Base-by-base conservation (phyloP, 2,797 vertebrate genomes). In the Thalassophryne amazonica region DNA sequence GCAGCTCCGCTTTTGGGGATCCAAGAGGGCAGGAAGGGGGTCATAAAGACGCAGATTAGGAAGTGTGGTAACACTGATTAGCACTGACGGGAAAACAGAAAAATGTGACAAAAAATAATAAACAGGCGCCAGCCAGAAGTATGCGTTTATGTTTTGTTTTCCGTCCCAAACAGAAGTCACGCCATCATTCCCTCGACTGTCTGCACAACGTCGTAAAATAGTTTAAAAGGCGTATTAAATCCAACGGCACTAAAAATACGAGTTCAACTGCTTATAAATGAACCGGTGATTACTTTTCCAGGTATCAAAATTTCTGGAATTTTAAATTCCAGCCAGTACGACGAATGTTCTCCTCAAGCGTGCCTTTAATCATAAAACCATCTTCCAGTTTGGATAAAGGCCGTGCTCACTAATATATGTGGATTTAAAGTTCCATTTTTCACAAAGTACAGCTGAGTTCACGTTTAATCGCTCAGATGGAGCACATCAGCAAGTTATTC, bases 31-130 rank as follows among this genome's bases (percentile, higher is more conserved):
- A 1, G 33, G 19, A 11, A 4, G 33, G 62, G 43, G 48, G 43
- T 4, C 12, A 57, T 72, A 63, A 79, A 68, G 15, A 14, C 7
- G 31, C 27, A 40, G 39, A 49, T 45, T 32, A 33, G 43, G 60
- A 65, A 58, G 73, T 70, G 62, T 62, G 37, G 54, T 64, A 36
- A 47, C 59, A 52, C 24, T 58, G 62, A 74, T 73, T 40, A 76
- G 41, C 37, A 18, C 36, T 55, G 45, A 76, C 14, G 42, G 63
- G 59, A 62, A 64, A 54, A 61, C 27, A 24, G 32, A 30, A 52
- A 51, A 60, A 66, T 52, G 38, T 32, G 42, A 47, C 40, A 2
- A 29, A 43, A 30, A 38, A 20, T 40, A 55, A 51, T 49, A 18
- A 62, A 50, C 30, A 2, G 38, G 33, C 43, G 23, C 16, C 34